These are phyloP conservation scores for Andricus quercusramuli DNA, from an alignment of 2,888 invertebrate genomes.

Conservation along the genomic window DNA sequence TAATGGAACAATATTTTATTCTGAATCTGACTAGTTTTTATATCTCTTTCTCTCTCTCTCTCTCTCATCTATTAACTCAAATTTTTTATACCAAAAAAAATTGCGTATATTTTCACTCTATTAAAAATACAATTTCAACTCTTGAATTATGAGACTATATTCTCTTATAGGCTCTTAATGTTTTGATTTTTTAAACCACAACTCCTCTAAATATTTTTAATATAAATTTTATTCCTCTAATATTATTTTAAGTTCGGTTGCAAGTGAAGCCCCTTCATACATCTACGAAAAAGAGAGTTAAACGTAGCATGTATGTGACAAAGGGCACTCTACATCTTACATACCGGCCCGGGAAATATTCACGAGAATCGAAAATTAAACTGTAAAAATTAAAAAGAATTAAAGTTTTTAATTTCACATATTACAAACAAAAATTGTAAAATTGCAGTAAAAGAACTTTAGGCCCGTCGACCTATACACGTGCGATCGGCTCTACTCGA, in stretches of 20 bases:
- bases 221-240: neutral
- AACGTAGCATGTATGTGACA: constrained; percentile 38
- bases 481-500: neutral
- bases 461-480: neutral
- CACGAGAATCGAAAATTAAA: too few relatives aligned
- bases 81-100: neutral
- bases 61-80: neutral
- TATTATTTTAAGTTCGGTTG: neutral
- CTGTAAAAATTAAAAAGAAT: too few relatives aligned
- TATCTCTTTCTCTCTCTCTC: neutral
- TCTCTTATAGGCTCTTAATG: neutral
- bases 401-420: too few relatives aligned
- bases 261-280: neutral
- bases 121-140: too few relatives aligned
- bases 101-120: neutral
- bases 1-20: neutral
- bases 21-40: neutral
- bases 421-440: too few relatives aligned
- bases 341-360: too few relatives aligned
- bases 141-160: neutral
- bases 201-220: neutral
- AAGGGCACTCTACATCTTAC: neutral
- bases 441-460: neutral
- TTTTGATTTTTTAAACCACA: neutral
- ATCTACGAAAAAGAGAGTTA: constrained; percentile 30